Base-by-base conservation (phyloP, 2,113 vertebrate species). In the Cebidichthys violaceus region DNA sequence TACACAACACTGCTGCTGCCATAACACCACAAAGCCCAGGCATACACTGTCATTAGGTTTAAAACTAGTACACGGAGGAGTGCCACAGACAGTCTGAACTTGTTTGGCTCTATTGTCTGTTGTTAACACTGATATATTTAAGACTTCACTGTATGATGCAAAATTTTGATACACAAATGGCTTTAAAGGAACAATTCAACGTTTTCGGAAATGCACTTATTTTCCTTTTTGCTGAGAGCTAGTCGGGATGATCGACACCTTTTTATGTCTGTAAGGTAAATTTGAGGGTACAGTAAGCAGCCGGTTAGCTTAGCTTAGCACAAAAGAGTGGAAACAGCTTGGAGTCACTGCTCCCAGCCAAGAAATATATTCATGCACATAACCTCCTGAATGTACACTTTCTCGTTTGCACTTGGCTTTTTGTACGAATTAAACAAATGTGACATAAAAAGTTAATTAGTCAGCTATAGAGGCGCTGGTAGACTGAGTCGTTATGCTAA, bases 31-130 rank as follows among this genome's bases (percentile, higher is more conserved):
- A 92, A 82, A 87, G 81, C 88, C 66, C 18, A 84, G 75, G 50
- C 88, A 81, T 64, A 93, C 87, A 90, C 92, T 92, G 83, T 93
- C 86, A 92, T 90, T 92, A 92, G 80, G 83, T 80, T 75, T 84
- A 85, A 90, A 90, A 88, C 61, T 64, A 15, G 74, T 67, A 66
- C 81, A 77, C 15, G 64, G 70, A 77, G 57, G 62, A 86, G 74
- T 68, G 77, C 84, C 86, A 83, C 83, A 84, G 79, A 83, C 64
- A 24, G 86, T 71, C 76, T 89, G 50, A 73, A 77, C 79, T 82
- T 66, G 68, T 79, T 86, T 70, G 82, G 91, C 83, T 83, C 86
- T 62, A 86, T 87, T 91, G 90, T 90, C 82, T 92, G 79, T 84
- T 79, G 80, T 88, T 90, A 87, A 84, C 86, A 77, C 70, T 39